Evolutionary conservation across 2,797 vertebrate species (phyloP).

Genomic region (Yasuhikotakia modesta): DNA sequence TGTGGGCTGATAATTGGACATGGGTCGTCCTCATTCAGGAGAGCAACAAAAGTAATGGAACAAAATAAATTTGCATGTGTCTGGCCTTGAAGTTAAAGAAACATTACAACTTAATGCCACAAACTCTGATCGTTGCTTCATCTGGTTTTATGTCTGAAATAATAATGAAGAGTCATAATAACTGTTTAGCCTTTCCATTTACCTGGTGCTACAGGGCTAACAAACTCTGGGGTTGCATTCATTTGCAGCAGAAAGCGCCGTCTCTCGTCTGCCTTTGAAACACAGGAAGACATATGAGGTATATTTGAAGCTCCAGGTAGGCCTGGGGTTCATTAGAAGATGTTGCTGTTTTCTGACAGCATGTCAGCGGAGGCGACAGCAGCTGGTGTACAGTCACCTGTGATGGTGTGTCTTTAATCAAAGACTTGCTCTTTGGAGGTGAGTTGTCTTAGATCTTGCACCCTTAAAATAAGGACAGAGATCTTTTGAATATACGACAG

Average conservation of each 20-base stretch:
- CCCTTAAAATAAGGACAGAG: conserved; percentile 46
- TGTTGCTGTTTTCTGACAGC: conserved; percentile 38
- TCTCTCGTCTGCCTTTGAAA: background rate
- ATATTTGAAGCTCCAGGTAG: conserved; percentile 6
- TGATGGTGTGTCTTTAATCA: conserved; percentile 47
- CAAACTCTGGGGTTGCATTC: background rate
- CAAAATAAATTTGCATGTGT: no score
- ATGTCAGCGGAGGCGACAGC: conserved; percentile 46
- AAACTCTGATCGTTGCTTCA: no score
- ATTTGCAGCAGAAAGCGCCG: background rate
- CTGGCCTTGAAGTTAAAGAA: no score
- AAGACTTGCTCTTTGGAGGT: conserved; percentile 42
- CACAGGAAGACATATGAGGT: background rate
- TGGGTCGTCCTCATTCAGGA: no score
- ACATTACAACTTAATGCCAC: no score
- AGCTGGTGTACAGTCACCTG: conserved; percentile 49
- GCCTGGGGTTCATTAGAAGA: conserved; percentile 36
- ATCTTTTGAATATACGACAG: conserved; percentile 37
- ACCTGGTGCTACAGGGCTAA: background rate
- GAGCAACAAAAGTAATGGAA: no score
- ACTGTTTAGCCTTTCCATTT: background rate
- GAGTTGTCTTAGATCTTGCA: conserved; percentile 49
- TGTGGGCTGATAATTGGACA: no score
- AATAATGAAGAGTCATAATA: background rate
- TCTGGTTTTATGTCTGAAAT: no score